Evolutionary conservation across 2,113 vertebrate species (phyloP).

Genomic region (Gasterosteus nipponicus): DNA sequence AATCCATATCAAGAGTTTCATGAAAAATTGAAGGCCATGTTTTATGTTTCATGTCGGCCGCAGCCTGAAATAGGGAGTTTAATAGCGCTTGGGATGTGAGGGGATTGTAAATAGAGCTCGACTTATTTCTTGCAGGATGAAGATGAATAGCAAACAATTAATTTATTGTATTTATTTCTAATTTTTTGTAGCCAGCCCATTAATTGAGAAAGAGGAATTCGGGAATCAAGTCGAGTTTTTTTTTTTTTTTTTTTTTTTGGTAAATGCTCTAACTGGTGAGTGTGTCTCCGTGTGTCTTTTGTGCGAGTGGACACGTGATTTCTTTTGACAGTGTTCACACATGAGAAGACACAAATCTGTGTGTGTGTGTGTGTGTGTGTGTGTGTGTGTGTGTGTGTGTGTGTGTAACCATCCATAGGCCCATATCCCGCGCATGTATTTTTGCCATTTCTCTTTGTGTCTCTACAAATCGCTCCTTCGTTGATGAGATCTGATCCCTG

Average conservation of each 20-base stretch:
- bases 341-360: slow-evolving; percentile 20
- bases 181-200: not conserved
- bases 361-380: not conserved
- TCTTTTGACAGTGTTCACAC: slow-evolving; percentile 25
- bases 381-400: not conserved
- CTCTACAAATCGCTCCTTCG: slow-evolving; percentile 17
- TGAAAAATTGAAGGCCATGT: not conserved
- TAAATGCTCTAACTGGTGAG: not conserved
- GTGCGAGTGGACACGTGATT: slow-evolving; percentile 4
- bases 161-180: not conserved
- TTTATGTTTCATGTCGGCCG: too few species aligned
- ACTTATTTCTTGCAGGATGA: not conserved
- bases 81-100: not conserved
- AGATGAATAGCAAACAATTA: not conserved
- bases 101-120: not conserved
- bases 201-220: not conserved
- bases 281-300: not conserved
- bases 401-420: slow-evolving; percentile 1
- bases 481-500: slow-evolving; percentile 47
- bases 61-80: too few species aligned
- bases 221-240: too few species aligned
- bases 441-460: slow-evolving; percentile 10
- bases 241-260: too few species aligned
- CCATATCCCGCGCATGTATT: not conserved
- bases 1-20: not conserved